Evolutionary conservation across 2,797 vertebrate genomes (phyloP).

Genomic region (Halcyon chelicuti): DNA sequence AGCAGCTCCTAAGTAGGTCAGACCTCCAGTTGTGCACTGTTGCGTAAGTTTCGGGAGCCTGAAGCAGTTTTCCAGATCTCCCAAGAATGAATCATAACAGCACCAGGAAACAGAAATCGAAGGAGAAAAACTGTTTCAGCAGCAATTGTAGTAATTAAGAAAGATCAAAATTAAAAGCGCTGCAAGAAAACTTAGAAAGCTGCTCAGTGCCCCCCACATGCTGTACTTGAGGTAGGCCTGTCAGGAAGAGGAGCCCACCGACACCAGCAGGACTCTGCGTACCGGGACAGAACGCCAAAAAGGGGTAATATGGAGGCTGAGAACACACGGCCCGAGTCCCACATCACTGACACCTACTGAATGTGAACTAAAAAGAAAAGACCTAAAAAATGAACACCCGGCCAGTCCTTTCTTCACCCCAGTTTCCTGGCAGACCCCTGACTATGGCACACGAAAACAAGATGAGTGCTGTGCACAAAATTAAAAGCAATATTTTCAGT

Average conservation of each 20-base stretch:
- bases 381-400: background rate
- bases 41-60: background rate
- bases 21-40: background rate
- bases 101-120: background rate
- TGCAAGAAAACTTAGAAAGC: background rate
- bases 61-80: slow-evolving; percentile 1
- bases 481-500: background rate
- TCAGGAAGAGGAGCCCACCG: background rate
- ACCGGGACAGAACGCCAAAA: rapidly evolving
- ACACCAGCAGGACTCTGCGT: background rate
- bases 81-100: slow-evolving; percentile 26
- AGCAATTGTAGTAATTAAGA: background rate
- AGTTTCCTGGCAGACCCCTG: rapidly evolving
- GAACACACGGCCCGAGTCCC: background rate
- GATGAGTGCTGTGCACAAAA: rapidly evolving
- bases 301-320: background rate
- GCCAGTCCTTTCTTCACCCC: rapidly evolving
- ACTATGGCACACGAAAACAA: background rate
- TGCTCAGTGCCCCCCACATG: background rate
- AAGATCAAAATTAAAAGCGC: background rate
- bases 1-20: slow-evolving; percentile 24
- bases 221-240: rapidly evolving
- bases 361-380: background rate
- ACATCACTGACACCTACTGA: background rate
- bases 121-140: background rate